Evolutionary conservation across 2,888 invertebrate genomes (phyloP), one percentile per base, ranked within the genome.

Genomic region (Escarpia spicata): DNA sequence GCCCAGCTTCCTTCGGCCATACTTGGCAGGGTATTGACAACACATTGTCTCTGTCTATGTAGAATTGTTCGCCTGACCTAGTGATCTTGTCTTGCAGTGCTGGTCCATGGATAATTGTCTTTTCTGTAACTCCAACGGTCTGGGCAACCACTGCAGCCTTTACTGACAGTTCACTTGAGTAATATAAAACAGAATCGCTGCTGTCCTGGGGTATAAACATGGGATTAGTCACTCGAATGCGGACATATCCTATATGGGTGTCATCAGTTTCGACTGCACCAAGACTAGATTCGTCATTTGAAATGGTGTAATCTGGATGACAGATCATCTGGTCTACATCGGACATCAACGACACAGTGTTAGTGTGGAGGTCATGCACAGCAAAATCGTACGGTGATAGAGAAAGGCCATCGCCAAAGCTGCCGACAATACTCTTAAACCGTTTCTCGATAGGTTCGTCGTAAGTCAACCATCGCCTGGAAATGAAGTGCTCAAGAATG

Each of bases 1-100:
- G 94, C 3, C 90, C 90, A 3, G 95, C 95, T 60, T 93, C 93
- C 91, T 93, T 92, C 10, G 95, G 95, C 95, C 95, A 95, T 43
- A 92, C 90, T n/a, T 94, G 94, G 92, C 94, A 94, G 9, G 92
- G 91, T 43, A 95, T 93, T 9, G 91, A 75, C 15, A 92, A 19
- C n/a, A 92, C 92, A 37, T n/a, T 37, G 90, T 92, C 92, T 75
- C 26, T 75, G 75, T 75, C 75, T 75, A 75, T n/a, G n/a, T 75
- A 26, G 75, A 75, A 75, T 19, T 26, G 15, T 26, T 75, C 75
- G 19, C n/a, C n/a, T 6, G 75, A 15, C 75, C 19, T 75, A 15
- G 26, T 26, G 75, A 75, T 75, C n/a, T 6, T 26, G 75, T 75
- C 26, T 26, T 75, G 75, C 75, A 75, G 19, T 19, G 75, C 75